A percentile compares a stretch with the other conserved stretches of the same genome.
These are phyloP conservation scores for Phocides pigmalion DNA, from an alignment of 1,140 invertebrate genomes.

Conservation along the genomic window DNA sequence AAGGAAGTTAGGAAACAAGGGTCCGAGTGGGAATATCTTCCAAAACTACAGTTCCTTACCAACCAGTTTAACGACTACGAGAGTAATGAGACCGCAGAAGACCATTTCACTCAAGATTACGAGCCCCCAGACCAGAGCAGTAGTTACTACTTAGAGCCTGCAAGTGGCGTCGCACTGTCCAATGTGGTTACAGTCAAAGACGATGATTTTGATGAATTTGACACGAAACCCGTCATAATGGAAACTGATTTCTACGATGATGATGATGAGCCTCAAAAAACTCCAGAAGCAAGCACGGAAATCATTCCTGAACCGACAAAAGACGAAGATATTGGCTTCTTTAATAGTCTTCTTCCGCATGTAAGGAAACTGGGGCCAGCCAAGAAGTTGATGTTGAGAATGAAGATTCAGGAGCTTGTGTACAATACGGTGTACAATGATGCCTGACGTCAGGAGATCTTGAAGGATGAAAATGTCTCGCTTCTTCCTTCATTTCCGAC, in stretches of 20 bases:
- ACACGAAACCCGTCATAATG: conserved; percentile 78
- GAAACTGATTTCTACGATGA: conserved; percentile 78
- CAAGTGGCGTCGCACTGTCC: conserved; percentile 15
- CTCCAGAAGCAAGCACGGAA: conserved; percentile 36
- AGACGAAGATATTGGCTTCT: conserved; percentile 78
- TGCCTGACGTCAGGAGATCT: conserved; percentile 31
- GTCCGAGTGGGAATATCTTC: conserved; percentile 72
- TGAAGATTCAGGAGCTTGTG: conserved; percentile 79
- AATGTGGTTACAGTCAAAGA: conserved; percentile 59
- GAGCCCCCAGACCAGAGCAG: conserved; percentile 56
- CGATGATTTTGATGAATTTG: conserved; percentile 77
- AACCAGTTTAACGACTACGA: conserved; percentile 78
- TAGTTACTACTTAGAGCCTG: conserved; percentile 54
- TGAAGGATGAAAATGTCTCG: neutral
- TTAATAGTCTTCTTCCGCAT: conserved; percentile 77
- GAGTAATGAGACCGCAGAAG: conserved; percentile 54
- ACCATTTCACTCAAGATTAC: conserved; percentile 59
- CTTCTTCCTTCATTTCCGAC: neutral
- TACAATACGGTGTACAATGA: conserved; percentile 77
- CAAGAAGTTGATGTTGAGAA: conserved; percentile 76
- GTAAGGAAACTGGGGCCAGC: conserved; percentile 73
- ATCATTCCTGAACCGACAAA: conserved; percentile 49
- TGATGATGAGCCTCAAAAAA: conserved; percentile 65
- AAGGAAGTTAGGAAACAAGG: conserved; percentile 70
- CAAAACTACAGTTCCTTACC: conserved; percentile 71